Base-by-base conservation (phyloP, 2,888 invertebrate genomes). In the Phengaris alcon region DNA sequence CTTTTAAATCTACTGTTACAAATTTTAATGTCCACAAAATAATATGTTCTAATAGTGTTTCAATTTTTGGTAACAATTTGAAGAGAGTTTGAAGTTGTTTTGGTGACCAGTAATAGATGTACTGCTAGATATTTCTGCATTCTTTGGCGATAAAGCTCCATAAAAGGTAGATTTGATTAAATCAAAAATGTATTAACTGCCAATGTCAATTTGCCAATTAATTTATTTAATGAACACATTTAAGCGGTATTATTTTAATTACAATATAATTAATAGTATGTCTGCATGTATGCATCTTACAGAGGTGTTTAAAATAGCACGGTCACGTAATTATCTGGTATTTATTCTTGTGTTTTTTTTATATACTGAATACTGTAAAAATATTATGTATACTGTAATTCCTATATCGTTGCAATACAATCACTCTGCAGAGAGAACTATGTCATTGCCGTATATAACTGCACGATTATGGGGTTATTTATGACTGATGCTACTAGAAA, bases 371-470 rank as follows among this genome's bases (percentile, higher is more conserved):
- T n/a, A n/a, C n/a, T n/a, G n/a, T n/a, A n/a, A n/a, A n/a, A n/a
- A n/a, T n/a, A n/a, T n/a, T n/a, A n/a, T n/a, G n/a, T n/a, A n/a
- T n/a, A 22, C 51, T 35, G 22, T 35, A 54, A 52, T 72, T 35
- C 54, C 54, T 72, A 70, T 48, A 72, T 35, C 54, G 13, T 72
- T 52, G 54, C 72, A 72, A 72, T 54, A 13, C 72, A 72, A 72
- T 35, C 22, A 13, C 35, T 13, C 68, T 68, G 6, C 35, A 44
- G 13, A 22, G 22, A 15, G 22, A 54, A 54, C 22, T 72, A 35
- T 54, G 72, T 72, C 72, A 72, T 72, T 72, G 72, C 72, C 54
- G 54, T 54, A 15, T 54, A 52, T 52, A 72, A 35, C 52, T 64
- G 52, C 72, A 52, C 72, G 54, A 72, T 72, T 52, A 52, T 52